A percentile compares a stretch with the other conserved stretches of the same genome.
These are phyloP conservation scores for Papilio elwesi DNA, from an alignment of 2,888 invertebrate species.

Conservation along the genomic window DNA sequence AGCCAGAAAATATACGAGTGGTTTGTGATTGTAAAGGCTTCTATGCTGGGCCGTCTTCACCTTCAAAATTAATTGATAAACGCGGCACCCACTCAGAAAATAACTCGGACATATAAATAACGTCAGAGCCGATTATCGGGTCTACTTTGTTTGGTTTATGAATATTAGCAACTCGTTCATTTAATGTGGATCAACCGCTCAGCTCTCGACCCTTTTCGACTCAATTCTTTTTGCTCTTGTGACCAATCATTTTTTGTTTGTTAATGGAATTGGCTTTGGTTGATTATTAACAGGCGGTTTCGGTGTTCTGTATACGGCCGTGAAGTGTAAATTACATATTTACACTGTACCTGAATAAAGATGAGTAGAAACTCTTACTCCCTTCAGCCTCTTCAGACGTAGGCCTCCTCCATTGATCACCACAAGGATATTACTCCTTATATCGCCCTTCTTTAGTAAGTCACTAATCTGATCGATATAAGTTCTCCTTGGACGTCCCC, in stretches of 20 bases:
- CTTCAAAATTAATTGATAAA: conserved; percentile 41
- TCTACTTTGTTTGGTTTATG: conserved; percentile 39
- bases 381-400: too few relatives aligned
- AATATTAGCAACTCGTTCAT: conserved; percentile 35
- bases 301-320: neutral
- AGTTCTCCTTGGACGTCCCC: too few relatives aligned
- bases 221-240: conserved; percentile 16
- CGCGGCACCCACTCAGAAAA: conserved; percentile 30
- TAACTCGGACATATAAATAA: conserved; percentile 36
- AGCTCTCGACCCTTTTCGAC: conserved; percentile 26
- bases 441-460: too few relatives aligned
- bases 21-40: conserved; percentile 23
- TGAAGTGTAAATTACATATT: neutral
- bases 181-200: conserved; percentile 38
- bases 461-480: too few relatives aligned
- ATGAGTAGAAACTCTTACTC: too few relatives aligned
- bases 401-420: too few relatives aligned
- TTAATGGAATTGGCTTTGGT: conserved; percentile 23
- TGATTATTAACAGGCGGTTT: conserved; percentile 17
- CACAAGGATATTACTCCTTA: too few relatives aligned
- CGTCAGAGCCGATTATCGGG: conserved; percentile 33
- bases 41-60: conserved; percentile 37
- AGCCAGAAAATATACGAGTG: neutral
- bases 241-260: conserved; percentile 22
- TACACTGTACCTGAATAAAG: too few relatives aligned